These are phyloP conservation scores for Alouatta palliata DNA, from an alignment of 2,113 vertebrate genomes.

Conservation along the genomic window DNA sequence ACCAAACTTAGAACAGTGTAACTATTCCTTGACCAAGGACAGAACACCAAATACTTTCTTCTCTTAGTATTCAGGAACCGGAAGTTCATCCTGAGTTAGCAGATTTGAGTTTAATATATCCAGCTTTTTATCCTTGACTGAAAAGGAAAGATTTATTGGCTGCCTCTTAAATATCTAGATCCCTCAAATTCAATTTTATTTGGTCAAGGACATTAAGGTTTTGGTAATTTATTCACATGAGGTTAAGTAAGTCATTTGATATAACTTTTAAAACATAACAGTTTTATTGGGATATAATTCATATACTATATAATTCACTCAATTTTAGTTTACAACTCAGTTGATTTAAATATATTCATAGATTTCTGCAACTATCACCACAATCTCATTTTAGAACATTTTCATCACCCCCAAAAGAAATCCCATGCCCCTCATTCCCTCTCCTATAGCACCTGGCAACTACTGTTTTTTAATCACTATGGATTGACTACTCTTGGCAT, in stretches of 20 bases:
- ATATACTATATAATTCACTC: neutral
- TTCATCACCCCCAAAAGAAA: neutral
- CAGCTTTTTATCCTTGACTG: neutral
- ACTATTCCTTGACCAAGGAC: neutral
- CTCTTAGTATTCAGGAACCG: neutral
- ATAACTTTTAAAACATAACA: neutral
- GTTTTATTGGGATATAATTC: neutral
- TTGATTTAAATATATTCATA: neutral
- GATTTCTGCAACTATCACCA: neutral
- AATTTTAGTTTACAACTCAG: neutral
- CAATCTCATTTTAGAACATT: neutral
- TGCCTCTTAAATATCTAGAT: constrained; percentile 21
- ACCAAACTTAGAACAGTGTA: neutral
- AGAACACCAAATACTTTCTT: constrained; percentile 27
- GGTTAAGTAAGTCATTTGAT: neutral
- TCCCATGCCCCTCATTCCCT: neutral
- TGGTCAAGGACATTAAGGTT: neutral
- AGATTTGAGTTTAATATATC: constrained; percentile 1
- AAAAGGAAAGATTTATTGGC: constrained; percentile 24
- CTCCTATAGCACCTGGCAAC: neutral
- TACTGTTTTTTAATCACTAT: neutral
- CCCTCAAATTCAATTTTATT: neutral
- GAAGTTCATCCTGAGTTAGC: neutral
- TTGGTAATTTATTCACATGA: neutral
- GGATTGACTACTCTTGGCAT: neutral